A percentile compares a stretch with the other conserved stretches of the same genome.
These are phyloP conservation scores for Gambusia holbrooki DNA, from an alignment of 2,113 vertebrate genomes.

Conservation along the genomic window DNA sequence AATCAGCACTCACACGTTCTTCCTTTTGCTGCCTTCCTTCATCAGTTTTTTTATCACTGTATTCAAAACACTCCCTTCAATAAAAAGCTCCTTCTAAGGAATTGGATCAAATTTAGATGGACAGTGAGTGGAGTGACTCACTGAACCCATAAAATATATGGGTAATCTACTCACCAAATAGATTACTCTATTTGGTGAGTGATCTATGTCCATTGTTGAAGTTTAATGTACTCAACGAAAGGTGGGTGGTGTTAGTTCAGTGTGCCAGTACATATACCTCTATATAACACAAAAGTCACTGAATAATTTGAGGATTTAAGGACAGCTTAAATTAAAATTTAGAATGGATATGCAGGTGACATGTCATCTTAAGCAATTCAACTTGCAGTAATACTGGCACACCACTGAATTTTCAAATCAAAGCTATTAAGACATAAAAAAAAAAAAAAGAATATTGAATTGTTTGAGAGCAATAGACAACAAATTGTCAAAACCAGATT, in stretches of 20 bases:
- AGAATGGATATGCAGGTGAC: not conserved
- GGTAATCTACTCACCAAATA: too few relatives aligned
- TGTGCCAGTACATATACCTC: not conserved
- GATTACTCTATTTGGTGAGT: constrained; percentile 8
- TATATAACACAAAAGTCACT: too few relatives aligned
- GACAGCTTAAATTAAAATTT: not conserved
- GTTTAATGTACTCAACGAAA: not conserved
- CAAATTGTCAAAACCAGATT: too few relatives aligned
- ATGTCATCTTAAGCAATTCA: not conserved
- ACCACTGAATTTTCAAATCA: too few relatives aligned
- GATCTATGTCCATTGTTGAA: not conserved
- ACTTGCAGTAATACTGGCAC: too few relatives aligned
- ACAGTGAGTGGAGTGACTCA: constrained; percentile 19
- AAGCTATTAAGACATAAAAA: not conserved
- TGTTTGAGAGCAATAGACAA: too few relatives aligned
- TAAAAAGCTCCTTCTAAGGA: constrained; percentile 27
- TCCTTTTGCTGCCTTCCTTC: constrained; percentile 15
- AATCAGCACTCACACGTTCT: constrained; percentile 45
- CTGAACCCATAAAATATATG: constrained; percentile 3
- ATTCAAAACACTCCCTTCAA: constrained; percentile 13
- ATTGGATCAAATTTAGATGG: constrained; percentile 42
- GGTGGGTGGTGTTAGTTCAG: not conserved
- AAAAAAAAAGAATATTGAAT: not conserved
- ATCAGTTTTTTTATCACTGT: constrained; percentile 11
- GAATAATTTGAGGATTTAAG: not conserved